A percentile compares a stretch with the other conserved stretches of the same genome.
Conservation (phyloP, 2,797 vertebrate genomes). For the Gambusia yucatana region DNA sequence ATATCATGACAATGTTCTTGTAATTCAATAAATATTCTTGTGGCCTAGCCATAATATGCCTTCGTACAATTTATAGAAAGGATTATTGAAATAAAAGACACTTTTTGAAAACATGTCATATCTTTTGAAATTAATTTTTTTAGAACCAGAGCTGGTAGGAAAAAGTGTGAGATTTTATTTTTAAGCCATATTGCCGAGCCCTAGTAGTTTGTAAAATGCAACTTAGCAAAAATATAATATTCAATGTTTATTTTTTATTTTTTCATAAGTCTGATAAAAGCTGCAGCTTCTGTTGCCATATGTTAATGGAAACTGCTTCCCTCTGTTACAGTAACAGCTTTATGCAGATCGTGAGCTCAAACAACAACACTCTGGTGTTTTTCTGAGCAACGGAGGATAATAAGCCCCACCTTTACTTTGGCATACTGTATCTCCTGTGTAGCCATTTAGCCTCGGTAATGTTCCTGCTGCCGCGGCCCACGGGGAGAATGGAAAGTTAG, state of each 20-base stretch:
- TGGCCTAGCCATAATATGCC: no score
- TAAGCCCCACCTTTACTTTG: constrained; percentile 6
- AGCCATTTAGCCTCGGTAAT: constrained; percentile 43
- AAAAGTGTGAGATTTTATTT: no score
- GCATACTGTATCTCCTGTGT: constrained; percentile 26
- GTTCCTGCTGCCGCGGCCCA: constrained; percentile 40
- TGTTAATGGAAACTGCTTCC: constrained; percentile 25
- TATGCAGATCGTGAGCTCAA: constrained; percentile 27
- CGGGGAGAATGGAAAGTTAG: constrained; percentile 61
- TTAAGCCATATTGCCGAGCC: no score
- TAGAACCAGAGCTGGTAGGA: no score
- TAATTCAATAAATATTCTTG: no score
- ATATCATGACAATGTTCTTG: no score
- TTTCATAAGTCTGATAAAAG: constrained; percentile 12
- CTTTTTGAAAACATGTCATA: no score
- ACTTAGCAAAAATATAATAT: not conserved
- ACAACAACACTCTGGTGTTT: constrained; percentile 21
- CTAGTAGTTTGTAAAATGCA: not conserved
- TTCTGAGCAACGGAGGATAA: constrained; percentile 5
- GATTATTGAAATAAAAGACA: no score
- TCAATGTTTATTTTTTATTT: not conserved
- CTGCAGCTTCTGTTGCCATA: constrained; percentile 26
- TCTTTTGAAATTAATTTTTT: no score
- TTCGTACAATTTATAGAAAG: no score
- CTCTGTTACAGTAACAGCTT: constrained; percentile 35